Conservation (phyloP, 1,140 invertebrate genomes). For the Choristoneura fumiferana region DNA sequence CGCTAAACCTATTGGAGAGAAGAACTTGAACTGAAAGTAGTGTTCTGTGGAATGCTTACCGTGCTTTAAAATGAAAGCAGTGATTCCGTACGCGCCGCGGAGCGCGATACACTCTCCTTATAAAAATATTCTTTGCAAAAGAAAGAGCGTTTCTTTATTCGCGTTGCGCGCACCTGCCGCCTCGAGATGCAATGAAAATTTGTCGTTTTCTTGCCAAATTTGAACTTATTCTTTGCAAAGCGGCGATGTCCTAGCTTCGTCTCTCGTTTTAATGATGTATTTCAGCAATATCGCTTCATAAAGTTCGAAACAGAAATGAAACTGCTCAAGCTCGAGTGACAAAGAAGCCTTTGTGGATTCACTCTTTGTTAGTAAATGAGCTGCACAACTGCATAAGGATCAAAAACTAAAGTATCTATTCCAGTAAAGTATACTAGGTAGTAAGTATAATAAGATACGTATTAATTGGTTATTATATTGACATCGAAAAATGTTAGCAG, state of each 20-base stretch:
- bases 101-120: slow-evolving; percentile 46
- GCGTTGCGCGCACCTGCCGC: slow-evolving; percentile 51
- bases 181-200: slow-evolving; percentile 54
- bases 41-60: not conserved
- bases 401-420: no score
- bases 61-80: slow-evolving; percentile 32
- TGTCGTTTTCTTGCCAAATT: slow-evolving; percentile 59
- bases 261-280: slow-evolving; percentile 42
- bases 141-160: slow-evolving; percentile 51
- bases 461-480: no score
- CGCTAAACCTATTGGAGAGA: not conserved
- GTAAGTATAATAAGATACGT: no score
- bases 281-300: slow-evolving; percentile 33
- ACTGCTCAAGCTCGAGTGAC: slow-evolving; percentile 29
- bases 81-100: slow-evolving; percentile 32
- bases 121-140: slow-evolving; percentile 53
- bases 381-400: no score
- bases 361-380: slow-evolving; percentile 1
- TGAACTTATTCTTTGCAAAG: slow-evolving; percentile 51
- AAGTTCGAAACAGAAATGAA: slow-evolving; percentile 38
- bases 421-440: no score
- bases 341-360: slow-evolving; percentile 26
- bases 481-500: no score
- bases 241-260: slow-evolving; percentile 37
- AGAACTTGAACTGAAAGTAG: not conserved